Evolutionary conservation across 2,888 invertebrate species (phyloP).

Genomic region (Coecobrya sp.): DNA sequence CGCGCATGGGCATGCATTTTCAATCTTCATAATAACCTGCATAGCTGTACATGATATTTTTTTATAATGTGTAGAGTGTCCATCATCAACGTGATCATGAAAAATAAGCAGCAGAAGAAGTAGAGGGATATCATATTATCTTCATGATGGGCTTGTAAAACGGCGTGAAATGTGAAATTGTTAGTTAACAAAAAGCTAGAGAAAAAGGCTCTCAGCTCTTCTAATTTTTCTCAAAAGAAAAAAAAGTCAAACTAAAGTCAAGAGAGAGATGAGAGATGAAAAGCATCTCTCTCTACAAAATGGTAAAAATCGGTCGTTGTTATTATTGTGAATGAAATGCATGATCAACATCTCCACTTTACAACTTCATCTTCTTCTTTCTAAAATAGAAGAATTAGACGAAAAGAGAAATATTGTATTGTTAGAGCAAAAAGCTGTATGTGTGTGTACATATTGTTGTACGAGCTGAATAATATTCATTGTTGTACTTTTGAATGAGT

Average conservation of each 20-base stretch:
- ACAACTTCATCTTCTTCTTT: constrained; percentile 68
- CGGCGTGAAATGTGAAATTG: constrained; percentile 80
- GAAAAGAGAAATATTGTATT: neutral
- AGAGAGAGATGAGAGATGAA: constrained; percentile 16
- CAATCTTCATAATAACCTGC: neutral
- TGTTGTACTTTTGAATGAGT: neutral
- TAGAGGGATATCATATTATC: constrained; percentile 47
- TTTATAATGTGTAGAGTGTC: neutral
- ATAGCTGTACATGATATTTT: neutral
- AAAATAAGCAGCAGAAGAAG: neutral
- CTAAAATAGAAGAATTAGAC: neutral
- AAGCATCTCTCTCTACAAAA: neutral
- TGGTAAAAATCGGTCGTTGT: constrained; percentile 34
- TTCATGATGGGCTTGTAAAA: constrained; percentile 64
- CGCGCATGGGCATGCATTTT: neutral
- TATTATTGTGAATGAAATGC: constrained; percentile 67
- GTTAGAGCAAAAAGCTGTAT: neutral
- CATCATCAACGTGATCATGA: constrained; percentile 39
- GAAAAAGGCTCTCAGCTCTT: constrained; percentile 21
- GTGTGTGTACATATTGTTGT: neutral
- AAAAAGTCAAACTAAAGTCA: constrained; percentile 26
- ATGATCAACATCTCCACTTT: constrained; percentile 70
- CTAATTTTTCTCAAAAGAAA: neutral
- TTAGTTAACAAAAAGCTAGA: constrained; percentile 62
- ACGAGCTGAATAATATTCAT: neutral